Conservation (phyloP, 2,888 invertebrate species). For the Coremacera marginata region DNA sequence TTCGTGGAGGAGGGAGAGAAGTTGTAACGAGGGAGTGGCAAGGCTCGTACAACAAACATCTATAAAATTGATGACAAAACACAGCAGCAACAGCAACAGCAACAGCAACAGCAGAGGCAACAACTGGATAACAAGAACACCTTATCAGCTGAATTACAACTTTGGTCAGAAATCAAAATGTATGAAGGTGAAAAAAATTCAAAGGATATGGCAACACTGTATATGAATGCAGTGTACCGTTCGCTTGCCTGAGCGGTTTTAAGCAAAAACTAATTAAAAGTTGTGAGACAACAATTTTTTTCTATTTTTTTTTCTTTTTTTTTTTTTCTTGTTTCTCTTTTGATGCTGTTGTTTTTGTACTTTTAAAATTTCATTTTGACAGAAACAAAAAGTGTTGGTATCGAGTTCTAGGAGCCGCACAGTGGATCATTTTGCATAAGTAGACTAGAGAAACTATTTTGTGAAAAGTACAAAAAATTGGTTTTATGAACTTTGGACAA, state of each 20-base stretch:
- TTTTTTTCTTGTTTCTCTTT: slow-evolving; percentile 43
- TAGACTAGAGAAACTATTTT: too few species aligned
- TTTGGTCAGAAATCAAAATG: slow-evolving; percentile 43
- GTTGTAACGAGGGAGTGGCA: neutral
- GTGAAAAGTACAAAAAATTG: too few species aligned
- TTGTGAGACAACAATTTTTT: slow-evolving; percentile 67
- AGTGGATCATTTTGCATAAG: too few species aligned
- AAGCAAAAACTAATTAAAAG: slow-evolving; percentile 70
- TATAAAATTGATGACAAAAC: slow-evolving; percentile 29
- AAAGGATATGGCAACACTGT: slow-evolving; percentile 29
- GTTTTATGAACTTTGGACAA: too few species aligned
- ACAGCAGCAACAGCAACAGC: slow-evolving; percentile 9
- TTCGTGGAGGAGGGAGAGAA: neutral
- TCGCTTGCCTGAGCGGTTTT: slow-evolving; percentile 54
- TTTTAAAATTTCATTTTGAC: slow-evolving; percentile 55
- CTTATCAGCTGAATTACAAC: slow-evolving; percentile 38
- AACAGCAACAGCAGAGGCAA: neutral
- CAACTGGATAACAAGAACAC: slow-evolving; percentile 32
- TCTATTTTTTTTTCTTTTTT: slow-evolving; percentile 48
- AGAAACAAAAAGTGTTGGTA: slow-evolving; percentile 43
- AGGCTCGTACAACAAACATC: slow-evolving; percentile 9
- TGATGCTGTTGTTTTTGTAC: slow-evolving; percentile 43
- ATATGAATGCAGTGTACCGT: slow-evolving; percentile 26
- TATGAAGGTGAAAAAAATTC: slow-evolving; percentile 27
- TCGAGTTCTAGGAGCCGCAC: too few species aligned